Evolutionary conservation across 2,797 vertebrate genomes (phyloP).

Genomic region (Emys orbicularis): DNA sequence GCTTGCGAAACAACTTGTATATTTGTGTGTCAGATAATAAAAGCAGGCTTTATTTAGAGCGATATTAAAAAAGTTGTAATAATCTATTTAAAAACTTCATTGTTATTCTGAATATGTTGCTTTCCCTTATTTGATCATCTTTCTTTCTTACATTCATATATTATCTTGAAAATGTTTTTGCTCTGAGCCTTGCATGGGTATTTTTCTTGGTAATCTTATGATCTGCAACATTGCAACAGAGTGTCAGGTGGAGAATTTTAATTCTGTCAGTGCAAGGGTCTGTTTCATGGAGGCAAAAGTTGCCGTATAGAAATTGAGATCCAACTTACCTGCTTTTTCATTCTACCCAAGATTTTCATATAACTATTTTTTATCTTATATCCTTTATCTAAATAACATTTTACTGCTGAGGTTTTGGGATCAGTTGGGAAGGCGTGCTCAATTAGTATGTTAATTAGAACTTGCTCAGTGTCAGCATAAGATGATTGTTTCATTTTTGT

Average conservation of each 20-base stretch:
- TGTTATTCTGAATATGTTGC: background rate
- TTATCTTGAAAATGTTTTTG: conserved; percentile 31
- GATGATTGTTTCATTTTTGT: conserved; percentile 68
- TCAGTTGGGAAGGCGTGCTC: conserved; percentile 69
- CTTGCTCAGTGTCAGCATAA: conserved; percentile 52
- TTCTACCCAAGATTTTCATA: conserved; percentile 38
- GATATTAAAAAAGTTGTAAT: conserved; percentile 53
- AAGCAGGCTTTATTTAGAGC: conserved; percentile 44
- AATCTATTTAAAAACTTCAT: conserved; percentile 28
- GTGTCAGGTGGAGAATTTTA: conserved; percentile 24
- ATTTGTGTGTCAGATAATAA: conserved; percentile 17
- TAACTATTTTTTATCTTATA: conserved; percentile 51
- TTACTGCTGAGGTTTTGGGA: conserved; percentile 67
- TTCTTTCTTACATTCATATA: conserved; percentile 31
- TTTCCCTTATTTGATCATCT: conserved; percentile 5
- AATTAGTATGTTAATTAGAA: conserved; percentile 76
- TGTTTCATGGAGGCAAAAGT: background rate
- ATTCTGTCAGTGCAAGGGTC: background rate
- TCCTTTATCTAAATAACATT: conserved; percentile 59
- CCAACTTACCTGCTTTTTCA: conserved; percentile 11
- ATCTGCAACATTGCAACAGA: background rate
- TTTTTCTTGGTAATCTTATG: background rate
- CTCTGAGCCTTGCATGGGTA: background rate
- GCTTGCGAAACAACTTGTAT: conserved; percentile 36
- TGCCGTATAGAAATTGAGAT: conserved; percentile 15